Evolutionary conservation across 2,888 invertebrate species (phyloP).

Genomic region (Brachylomia viminalis): DNA sequence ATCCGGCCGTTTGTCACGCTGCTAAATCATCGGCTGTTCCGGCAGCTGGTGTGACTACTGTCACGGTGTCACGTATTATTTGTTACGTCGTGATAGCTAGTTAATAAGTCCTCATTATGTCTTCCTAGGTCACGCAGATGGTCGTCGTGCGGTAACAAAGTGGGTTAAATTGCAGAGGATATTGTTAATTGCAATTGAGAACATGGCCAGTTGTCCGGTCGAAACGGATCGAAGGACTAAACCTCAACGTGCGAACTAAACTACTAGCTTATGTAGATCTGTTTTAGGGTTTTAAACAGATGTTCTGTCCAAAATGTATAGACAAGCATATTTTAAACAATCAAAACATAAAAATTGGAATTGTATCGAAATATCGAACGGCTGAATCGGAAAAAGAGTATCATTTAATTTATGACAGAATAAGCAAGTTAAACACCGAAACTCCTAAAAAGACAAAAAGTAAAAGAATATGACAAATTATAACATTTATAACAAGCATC

Average conservation of each 20-base stretch:
- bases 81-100: constrained; percentile 21
- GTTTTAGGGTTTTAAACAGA: neutral
- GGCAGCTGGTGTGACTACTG: constrained; percentile 50
- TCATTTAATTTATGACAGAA: neutral
- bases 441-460: constrained; percentile 2
- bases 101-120: constrained; percentile 9
- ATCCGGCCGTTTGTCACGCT: constrained; percentile 49
- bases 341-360: neutral
- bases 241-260: neutral
- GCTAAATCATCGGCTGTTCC: constrained; percentile 50
- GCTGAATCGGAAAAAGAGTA: neutral
- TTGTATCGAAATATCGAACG: neutral
- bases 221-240: neutral
- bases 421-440: neutral
- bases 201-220: neutral
- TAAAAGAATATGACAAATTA: constrained; percentile 12
- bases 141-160: constrained; percentile 6
- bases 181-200: constrained; percentile 34
- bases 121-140: constrained; percentile 50
- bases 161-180: constrained; percentile 38
- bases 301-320: neutral
- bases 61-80: constrained; percentile 34
- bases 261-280: neutral
- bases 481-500: constrained; percentile 14
- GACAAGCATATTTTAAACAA: neutral